Evolutionary conservation across 2,113 vertebrate genomes (phyloP).

Genomic region (Raphicerus campestris): DNA sequence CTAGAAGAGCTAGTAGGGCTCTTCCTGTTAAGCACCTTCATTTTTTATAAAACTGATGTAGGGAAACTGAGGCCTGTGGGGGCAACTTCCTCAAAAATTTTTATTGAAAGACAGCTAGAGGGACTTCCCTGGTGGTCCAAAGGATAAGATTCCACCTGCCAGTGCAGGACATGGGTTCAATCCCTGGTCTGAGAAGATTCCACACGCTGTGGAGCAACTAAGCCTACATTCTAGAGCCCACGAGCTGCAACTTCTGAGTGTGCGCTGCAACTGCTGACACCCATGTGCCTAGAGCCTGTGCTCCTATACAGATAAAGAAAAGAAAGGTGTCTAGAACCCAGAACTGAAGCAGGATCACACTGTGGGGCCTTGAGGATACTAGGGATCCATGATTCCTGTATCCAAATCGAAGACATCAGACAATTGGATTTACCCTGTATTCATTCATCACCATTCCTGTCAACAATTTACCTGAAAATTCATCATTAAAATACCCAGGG

Average conservation of each 20-base stretch:
- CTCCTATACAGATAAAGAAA: neutral
- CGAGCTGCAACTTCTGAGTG: neutral
- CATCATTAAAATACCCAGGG: neutral
- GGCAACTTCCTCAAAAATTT: neutral
- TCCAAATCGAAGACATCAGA: neutral
- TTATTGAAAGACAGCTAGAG: neutral
- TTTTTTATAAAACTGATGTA: neutral
- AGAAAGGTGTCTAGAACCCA: neutral
- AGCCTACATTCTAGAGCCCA: rapidly evolving
- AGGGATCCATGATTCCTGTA: neutral
- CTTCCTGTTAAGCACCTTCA: neutral
- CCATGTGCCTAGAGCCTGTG: neutral
- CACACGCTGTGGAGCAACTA: neutral
- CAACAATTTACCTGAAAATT: neutral
- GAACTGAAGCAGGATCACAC: neutral
- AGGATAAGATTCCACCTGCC: neutral
- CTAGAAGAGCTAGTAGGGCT: neutral
- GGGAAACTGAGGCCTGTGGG: neutral
- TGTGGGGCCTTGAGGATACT: neutral
- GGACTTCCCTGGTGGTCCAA: neutral
- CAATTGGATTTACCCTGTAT: neutral
- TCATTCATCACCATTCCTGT: neutral
- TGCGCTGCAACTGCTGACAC: neutral
- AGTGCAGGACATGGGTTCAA: neutral
- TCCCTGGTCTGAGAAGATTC: neutral